Conservation (phyloP, 2,797 vertebrate species). For the Anguilla pacifica region DNA sequence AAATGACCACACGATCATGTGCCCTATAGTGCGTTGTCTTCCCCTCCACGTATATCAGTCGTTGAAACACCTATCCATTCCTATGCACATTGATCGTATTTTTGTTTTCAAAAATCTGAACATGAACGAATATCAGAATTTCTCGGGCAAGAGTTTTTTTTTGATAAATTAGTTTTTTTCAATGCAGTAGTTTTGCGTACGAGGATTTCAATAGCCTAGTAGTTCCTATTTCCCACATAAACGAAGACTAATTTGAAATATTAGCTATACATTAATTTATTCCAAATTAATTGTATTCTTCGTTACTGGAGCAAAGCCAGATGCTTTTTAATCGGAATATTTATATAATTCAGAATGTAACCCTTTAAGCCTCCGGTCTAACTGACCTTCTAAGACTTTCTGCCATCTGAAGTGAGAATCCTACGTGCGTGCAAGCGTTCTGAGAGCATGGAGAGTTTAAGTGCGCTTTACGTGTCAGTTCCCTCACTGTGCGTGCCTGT, state of each 20-base stretch:
- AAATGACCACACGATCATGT: too few species aligned
- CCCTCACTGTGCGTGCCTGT: not conserved
- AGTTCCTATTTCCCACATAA: not conserved
- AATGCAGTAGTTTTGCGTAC: too few species aligned
- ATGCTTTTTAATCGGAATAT: not conserved
- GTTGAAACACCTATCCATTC: too few species aligned
- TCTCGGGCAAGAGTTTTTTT: not conserved
- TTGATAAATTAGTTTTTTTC: not conserved
- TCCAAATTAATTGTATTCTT: slow-evolving; percentile 2
- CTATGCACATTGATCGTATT: not conserved
- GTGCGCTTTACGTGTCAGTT: not conserved
- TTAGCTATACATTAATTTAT: not conserved
- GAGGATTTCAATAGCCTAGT: not conserved
- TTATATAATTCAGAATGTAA: not conserved
- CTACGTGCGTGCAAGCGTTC: not conserved
- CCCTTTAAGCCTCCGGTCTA: not conserved
- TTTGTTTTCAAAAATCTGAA: not conserved
- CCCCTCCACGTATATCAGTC: too few species aligned
- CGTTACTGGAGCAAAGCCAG: not conserved
- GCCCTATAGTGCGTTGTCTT: too few species aligned
- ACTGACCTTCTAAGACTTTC: not conserved
- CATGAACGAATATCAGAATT: not conserved
- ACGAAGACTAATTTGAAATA: not conserved
- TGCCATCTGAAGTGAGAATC: not conserved
- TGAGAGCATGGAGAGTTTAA: not conserved